Evolutionary conservation across 1,140 invertebrate species (phyloP).

Genomic region (Batillaria attramentaria): DNA sequence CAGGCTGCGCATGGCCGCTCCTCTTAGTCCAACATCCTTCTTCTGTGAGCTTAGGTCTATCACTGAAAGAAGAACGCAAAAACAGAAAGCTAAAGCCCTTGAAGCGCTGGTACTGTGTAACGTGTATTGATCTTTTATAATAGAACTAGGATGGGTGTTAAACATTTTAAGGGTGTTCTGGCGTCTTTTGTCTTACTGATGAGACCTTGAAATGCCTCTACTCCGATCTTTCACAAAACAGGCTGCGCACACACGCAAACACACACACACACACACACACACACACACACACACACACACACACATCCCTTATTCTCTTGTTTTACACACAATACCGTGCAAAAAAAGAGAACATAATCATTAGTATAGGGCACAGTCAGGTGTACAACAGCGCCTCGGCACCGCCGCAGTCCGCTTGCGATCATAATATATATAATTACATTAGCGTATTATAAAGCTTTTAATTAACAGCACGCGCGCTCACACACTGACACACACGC

Average conservation of each 20-base stretch:
- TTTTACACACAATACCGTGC: no score
- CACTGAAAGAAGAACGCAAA: constrained; percentile 34
- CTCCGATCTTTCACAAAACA: not conserved
- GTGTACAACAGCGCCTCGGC: no score
- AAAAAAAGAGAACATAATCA: no score
- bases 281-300: no score
- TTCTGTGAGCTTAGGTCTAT: constrained; percentile 45
- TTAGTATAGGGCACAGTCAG: no score
- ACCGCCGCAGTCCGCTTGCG: no score
- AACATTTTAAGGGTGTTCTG: not conserved
- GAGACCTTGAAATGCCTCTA: not conserved
- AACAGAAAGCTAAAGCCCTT: not conserved
- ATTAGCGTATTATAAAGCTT: no score
- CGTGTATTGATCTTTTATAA: not conserved
- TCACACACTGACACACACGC: not conserved
- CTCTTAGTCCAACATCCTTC: constrained; percentile 32
- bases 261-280: not conserved
- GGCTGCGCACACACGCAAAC: not conserved
- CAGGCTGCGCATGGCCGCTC: constrained; percentile 45
- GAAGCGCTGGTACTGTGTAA: not conserved
- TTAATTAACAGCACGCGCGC: no score
- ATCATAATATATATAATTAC: no score
- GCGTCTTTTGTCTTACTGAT: not conserved
- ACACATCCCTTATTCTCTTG: no score
- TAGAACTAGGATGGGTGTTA: no score